Evolutionary conservation across 2,888 invertebrate species (phyloP).

Genomic region (Hydropsyche betteni): DNA sequence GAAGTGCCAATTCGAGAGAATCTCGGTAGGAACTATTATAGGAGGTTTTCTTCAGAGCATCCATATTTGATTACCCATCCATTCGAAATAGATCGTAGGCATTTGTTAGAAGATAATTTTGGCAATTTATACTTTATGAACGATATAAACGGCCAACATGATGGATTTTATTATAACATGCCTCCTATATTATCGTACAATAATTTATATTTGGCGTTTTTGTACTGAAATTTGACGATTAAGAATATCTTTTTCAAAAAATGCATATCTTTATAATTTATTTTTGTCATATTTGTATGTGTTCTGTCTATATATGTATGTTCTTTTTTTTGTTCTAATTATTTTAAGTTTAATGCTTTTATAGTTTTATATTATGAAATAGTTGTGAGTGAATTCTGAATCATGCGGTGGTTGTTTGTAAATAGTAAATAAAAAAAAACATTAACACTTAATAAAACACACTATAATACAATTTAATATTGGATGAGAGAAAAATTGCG

Average conservation of each 20-base stretch:
- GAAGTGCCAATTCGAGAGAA: conserved; percentile 44
- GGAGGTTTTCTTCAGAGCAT: conserved; percentile 45
- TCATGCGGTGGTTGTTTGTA: conserved; percentile 37
- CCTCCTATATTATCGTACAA: conserved; percentile 54
- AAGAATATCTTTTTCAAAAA: conserved; percentile 22
- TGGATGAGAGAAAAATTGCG: conserved; percentile 46
- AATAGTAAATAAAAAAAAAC: conserved; percentile 19
- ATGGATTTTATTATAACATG: conserved; percentile 45
- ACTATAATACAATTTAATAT: conserved; percentile 9
- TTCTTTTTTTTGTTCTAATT: not conserved
- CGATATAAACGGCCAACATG: conserved; percentile 1
- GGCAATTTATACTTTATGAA: conserved; percentile 10
- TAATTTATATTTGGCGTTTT: conserved; percentile 66
- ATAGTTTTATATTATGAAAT: conserved; percentile 15
- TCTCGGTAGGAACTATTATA: conserved; percentile 40
- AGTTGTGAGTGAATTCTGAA: conserved; percentile 18
- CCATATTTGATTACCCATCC: conserved; percentile 43
- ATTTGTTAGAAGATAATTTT: conserved; percentile 15
- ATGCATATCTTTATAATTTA: conserved; percentile 32
- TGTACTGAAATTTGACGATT: conserved; percentile 58
- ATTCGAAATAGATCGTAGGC: conserved; percentile 15
- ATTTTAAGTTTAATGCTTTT: conserved; percentile 10
- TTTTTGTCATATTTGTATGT: conserved; percentile 4
- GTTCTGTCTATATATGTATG: not conserved
- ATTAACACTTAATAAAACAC: conserved; percentile 3